Evolutionary conservation across 2,888 invertebrate genomes (phyloP), one percentile per base, ranked within the genome.

Genomic region (Melieria crassipennis): DNA sequence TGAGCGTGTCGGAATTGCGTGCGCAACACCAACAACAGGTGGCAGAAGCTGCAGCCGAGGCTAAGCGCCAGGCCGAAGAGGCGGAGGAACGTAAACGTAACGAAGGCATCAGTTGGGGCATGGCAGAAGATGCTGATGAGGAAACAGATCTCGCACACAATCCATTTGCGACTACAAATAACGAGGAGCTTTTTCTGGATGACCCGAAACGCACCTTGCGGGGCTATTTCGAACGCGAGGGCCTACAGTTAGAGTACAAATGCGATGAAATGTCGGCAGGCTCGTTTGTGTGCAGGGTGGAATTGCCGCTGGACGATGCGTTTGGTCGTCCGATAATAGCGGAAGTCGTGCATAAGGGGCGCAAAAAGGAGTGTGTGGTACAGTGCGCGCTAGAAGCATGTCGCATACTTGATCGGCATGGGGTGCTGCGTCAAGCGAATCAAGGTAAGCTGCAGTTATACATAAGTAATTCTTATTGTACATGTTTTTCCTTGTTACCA

Each of bases 321-420:
- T 88, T 89, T 68, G 96, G 96, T 0, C 89, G 91, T n/a, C 90
- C 93, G 0, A 89, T 96, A 13, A 87, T 92, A 9, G 97, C 96
- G 0, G 97, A 98, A 85, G 94, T 94, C 0, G 88, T 93, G 0
- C 94, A 96, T 70, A 92, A 93, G 74, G 97, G 97, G 0, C 96
- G 96, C 87, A 98, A 98, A 85, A 97, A 96, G 83, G 98, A 98
- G 79, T 94, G 96, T 0, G 96, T 98, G 0, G 86, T 94, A 0
- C 96, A 96, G 65, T 97, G 98, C 85, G 98, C 99, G 0, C 84
- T 99, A 65, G 98, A 99, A 87, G 98, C 98, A 0, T 99, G 99
- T 83, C 88, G 96, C 77, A 91, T 96, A 55, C 88, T 99, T 7
- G 98, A 99, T 85, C 89, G 94, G 52, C 91, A 94, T 72, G 97